phyloP scores from a whole-genome alignment of 2,888 invertebrate genomes.

The Cacoxenus indagator region DNA sequence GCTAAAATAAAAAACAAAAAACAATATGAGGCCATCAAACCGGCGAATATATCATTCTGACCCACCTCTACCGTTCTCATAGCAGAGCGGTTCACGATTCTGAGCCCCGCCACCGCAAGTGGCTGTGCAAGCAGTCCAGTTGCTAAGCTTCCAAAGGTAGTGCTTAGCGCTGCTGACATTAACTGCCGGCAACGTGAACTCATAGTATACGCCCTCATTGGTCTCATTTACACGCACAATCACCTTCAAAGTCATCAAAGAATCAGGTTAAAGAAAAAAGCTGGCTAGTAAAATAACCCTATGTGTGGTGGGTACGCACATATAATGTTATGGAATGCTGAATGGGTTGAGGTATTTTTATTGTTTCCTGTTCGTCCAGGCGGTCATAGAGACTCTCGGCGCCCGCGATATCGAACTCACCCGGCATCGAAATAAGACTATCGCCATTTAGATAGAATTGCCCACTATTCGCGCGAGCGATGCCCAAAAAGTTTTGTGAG shows the following conservation, averaged over 20 bases:
- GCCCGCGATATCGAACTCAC: conserved; percentile 87
- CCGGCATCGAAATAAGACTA: conserved; percentile 80
- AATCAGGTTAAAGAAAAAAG: neutral
- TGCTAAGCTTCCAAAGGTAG: conserved; percentile 82
- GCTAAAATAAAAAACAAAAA: conserved; percentile 67
- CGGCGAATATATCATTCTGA: too few species aligned
- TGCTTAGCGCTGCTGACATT: conserved; percentile 75
- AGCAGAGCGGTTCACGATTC: conserved; percentile 73
- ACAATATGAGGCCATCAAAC: too few species aligned
- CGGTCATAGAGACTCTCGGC: conserved; percentile 84
- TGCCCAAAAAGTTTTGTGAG: conserved; percentile 85
- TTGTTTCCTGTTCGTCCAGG: conserved; percentile 83
- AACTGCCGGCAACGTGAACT: conserved; percentile 76
- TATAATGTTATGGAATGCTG: conserved; percentile 84
- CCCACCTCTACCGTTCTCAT: conserved; percentile 72
- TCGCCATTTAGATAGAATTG: conserved; percentile 85
- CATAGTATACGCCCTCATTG: conserved; percentile 86
- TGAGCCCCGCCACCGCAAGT: conserved; percentile 84
- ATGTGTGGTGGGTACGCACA: conserved; percentile 73
- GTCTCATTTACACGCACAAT: conserved; percentile 80
- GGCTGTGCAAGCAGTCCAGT: conserved; percentile 85
- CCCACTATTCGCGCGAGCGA: conserved; percentile 78
- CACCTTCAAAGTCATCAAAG: conserved; percentile 71
- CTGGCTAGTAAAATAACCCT: neutral
- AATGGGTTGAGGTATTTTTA: conserved; percentile 86